Conservation (phyloP, 1,140 invertebrate species). For the Physella acuta region DNA sequence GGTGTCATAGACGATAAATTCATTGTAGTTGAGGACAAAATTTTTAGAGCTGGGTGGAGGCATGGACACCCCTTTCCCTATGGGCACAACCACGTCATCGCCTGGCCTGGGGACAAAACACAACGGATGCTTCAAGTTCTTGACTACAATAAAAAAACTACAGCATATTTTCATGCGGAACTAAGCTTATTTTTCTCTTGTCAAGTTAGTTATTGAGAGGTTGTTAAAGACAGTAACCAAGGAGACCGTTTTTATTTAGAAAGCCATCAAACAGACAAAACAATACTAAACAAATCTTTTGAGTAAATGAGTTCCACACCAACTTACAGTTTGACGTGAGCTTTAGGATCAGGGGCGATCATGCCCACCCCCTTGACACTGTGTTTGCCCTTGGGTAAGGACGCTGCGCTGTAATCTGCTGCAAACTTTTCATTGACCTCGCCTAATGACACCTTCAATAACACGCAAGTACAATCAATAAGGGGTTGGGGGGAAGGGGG, state of each 20-base stretch:
- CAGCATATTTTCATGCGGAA: too few species aligned
- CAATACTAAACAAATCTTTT: too few species aligned
- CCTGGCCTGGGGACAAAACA: too few species aligned
- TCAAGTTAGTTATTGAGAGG: too few species aligned
- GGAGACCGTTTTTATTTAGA: too few species aligned
- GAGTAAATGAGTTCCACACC: too few species aligned
- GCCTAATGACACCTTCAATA: slow-evolving; percentile 53
- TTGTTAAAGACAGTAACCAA: too few species aligned
- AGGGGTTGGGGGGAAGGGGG: too few species aligned
- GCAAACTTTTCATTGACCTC: slow-evolving; percentile 48
- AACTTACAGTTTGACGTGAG: slow-evolving; percentile 49
- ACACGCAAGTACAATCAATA: too few species aligned
- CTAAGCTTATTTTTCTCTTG: too few species aligned
- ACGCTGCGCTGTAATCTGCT: slow-evolving; percentile 53
- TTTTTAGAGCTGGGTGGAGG: slow-evolving; percentile 45
- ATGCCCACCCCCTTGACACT: slow-evolving; percentile 54
- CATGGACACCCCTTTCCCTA: slow-evolving; percentile 50
- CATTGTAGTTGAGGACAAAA: slow-evolving; percentile 61
- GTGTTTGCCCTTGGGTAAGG: slow-evolving; percentile 52
- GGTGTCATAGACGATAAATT: slow-evolving; percentile 61
- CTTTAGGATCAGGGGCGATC: slow-evolving; percentile 47
- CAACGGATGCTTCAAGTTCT: background rate
- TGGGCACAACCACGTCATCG: slow-evolving; percentile 53
- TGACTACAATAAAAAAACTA: too few species aligned
- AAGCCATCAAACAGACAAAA: too few species aligned